Percentiles rank a stretch among this genome's conserved stretches.
Evolutionary conservation across 1,140 invertebrate genomes (phyloP).

Genomic region (Dryas iulia): DNA sequence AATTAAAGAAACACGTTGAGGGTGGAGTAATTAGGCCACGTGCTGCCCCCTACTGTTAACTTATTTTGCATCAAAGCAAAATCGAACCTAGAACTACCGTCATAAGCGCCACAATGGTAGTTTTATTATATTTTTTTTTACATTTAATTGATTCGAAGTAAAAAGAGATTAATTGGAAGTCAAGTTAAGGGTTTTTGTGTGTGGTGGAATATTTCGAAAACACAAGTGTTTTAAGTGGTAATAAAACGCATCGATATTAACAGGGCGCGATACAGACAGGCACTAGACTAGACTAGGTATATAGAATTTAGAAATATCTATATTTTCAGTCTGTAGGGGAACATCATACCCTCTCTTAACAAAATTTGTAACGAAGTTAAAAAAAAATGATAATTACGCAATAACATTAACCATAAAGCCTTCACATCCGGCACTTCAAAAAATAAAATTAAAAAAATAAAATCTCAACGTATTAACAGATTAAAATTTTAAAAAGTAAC

Average conservation of each 20-base stretch:
- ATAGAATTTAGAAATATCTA: not conserved
- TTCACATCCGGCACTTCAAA: slow-evolving; percentile 12
- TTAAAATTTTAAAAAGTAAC: slow-evolving; percentile 52
- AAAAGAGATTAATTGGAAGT: slow-evolving; percentile 65
- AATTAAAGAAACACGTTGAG: slow-evolving; percentile 59
- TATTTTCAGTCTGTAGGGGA: not conserved
- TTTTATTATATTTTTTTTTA: slow-evolving; percentile 28
- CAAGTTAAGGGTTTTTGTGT: slow-evolving; percentile 39
- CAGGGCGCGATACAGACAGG: not conserved
- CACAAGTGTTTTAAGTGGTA: slow-evolving; percentile 2
- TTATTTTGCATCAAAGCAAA: slow-evolving; percentile 12
- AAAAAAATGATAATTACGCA: not conserved
- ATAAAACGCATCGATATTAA: not conserved
- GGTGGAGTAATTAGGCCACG: slow-evolving; percentile 55
- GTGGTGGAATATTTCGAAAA: slow-evolving; percentile 16
- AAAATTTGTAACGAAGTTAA: not conserved
- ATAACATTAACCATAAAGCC: not conserved
- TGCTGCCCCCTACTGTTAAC: slow-evolving; percentile 42
- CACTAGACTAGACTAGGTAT: not conserved
- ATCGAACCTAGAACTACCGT: slow-evolving; percentile 16
- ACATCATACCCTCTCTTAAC: not conserved
- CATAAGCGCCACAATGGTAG: slow-evolving; percentile 11
- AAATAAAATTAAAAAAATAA: slow-evolving; percentile 32
- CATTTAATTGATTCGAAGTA: slow-evolving; percentile 42
- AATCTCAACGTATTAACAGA: slow-evolving; percentile 47